These are phyloP conservation scores for Tinea pellionella DNA, from an alignment of 2,888 invertebrate species.

Conservation along the genomic window DNA sequence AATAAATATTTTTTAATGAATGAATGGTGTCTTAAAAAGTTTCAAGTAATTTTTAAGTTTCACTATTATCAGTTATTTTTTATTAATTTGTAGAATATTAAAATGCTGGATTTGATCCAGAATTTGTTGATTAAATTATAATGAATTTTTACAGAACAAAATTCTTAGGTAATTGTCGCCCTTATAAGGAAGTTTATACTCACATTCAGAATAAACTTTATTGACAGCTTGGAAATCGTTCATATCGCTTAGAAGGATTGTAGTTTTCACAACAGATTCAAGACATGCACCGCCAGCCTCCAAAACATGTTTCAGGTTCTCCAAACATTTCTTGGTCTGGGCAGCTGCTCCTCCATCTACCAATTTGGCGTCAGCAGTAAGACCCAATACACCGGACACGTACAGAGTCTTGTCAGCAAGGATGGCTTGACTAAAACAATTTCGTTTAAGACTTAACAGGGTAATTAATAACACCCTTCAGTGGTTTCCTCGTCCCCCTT, in stretches of 20 bases:
- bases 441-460: too few relatives aligned
- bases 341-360: conserved; percentile 80
- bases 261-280: conserved; percentile 85
- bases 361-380: conserved; percentile 77
- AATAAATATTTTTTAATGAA: too few relatives aligned
- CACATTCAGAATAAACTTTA: conserved; percentile 86
- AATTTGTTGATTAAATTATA: too few relatives aligned
- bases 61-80: too few relatives aligned
- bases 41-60: too few relatives aligned
- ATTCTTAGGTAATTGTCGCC: too few relatives aligned
- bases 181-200: conserved; percentile 30
- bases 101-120: too few relatives aligned
- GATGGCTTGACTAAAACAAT: conserved; percentile 82
- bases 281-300: conserved; percentile 78
- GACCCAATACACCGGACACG: conserved; percentile 87
- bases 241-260: conserved; percentile 83
- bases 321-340: conserved; percentile 81
- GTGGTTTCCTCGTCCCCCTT: too few relatives aligned
- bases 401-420: conserved; percentile 85
- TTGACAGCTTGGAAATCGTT: conserved; percentile 85
- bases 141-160: too few relatives aligned
- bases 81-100: too few relatives aligned
- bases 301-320: conserved; percentile 82
- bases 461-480: too few relatives aligned
- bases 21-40: too few relatives aligned